Evolutionary conservation across 2,113 vertebrate genomes (phyloP), one percentile per base, ranked within the genome.

Genomic region (Microtus oregoni): DNA sequence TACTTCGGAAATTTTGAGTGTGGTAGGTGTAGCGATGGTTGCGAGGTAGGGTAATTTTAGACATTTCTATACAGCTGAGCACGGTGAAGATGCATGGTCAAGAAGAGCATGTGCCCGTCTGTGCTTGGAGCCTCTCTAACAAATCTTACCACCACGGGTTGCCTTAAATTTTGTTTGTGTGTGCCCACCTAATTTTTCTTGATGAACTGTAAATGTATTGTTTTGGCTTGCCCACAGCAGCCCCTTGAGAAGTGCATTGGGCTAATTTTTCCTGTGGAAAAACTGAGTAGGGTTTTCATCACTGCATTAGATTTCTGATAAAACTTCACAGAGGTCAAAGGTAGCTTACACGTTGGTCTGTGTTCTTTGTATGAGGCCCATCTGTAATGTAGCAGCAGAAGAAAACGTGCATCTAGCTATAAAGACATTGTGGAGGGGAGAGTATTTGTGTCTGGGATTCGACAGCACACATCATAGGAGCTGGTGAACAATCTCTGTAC

Each of bases 161-260:
- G 32, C 44, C 44, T 94, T 97, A 75, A 72, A 67, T 92, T 86
- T 97, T 73, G 72, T 86, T 79, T 90, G 55, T 95, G 20, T 28
- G 19, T 93, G 20, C 22, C 17, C 76, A 28, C 14, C 50, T 90
- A 76, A 94, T 70, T 35, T 94, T 26, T 19, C 22, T 90, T 91
- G 9, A 11, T 50, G 24, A 96, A 63, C 82, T n/a, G 5, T 61
- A 75, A 78, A 88, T 52, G 52, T 30, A 87, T 73, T 55, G 68
- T 86, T 63, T 58, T 79, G 61, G 92, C 63, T 89, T 76, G 19
- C n/a, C 11, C 20, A 65, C 77, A 78, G 89, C 12, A 85, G 63
- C 67, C 24, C 81, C 35, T 87, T 32, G 30, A 82, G 82, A 72
- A 44, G 11, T 63, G 20, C 67, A 35, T 90, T 68, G 52, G 73